Evolutionary conservation across 2,113 vertebrate genomes (phyloP).

Genomic region (Tenrec ecaudatus): DNA sequence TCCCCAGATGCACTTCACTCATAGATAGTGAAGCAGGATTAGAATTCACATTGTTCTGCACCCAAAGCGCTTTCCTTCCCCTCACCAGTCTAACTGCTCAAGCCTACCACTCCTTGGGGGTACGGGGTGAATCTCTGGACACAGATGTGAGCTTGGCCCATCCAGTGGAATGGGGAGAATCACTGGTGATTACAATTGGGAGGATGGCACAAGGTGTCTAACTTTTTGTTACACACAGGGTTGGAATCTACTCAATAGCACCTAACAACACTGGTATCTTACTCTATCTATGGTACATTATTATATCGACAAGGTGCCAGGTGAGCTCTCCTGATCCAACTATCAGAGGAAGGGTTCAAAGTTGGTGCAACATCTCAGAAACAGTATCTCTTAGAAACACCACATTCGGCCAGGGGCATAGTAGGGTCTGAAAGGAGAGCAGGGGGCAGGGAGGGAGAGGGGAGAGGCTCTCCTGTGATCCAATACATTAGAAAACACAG

Average conservation of each 20-base stretch:
- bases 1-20: not conserved
- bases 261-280: no score
- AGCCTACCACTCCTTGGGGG: not conserved
- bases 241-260: no score
- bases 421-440: not conserved
- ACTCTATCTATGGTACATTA: not conserved
- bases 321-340: not conserved
- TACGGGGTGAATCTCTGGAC: not conserved
- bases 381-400: constrained; percentile 24
- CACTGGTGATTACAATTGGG: not conserved
- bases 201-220: no score
- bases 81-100: not conserved
- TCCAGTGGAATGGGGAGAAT: not conserved
- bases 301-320: not conserved
- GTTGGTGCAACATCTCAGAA: not conserved
- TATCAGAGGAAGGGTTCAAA: constrained; percentile 43
- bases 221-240: not conserved
- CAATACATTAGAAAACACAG: constrained; percentile 31
- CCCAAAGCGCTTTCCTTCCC: not conserved
- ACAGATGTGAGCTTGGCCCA: not conserved
- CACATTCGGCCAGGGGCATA: not conserved
- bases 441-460: no score
- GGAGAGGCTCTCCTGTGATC: not conserved
- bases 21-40: not conserved
- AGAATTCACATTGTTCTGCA: constrained; percentile 17